Conservation (phyloP, 2,888 invertebrate genomes). For the Meghimatium bilineatum region DNA sequence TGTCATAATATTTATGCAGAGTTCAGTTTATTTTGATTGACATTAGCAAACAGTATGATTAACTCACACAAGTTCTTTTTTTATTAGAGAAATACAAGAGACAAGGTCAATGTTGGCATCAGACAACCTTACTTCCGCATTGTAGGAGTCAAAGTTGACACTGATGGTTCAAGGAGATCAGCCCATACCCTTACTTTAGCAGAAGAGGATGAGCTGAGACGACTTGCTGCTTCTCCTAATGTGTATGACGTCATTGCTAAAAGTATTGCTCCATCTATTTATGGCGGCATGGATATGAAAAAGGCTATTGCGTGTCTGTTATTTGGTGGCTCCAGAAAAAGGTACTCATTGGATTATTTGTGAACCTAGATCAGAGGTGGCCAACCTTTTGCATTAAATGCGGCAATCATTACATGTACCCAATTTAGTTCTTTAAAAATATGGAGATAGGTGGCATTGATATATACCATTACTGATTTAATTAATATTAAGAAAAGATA, state of each 20-base stretch:
- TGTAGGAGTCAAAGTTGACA: conserved; percentile 92
- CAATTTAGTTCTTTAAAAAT: no score
- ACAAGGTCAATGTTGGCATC: conserved; percentile 86
- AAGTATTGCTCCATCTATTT: conserved; percentile 98
- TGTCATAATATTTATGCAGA: no score
- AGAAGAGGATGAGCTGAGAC: conserved; percentile 88
- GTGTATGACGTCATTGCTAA: conserved; percentile 91
- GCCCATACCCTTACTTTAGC: conserved; percentile 67
- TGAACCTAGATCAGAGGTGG: no score
- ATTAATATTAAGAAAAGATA: no score
- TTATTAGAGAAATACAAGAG: conserved; percentile 82
- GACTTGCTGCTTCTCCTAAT: conserved; percentile 89
- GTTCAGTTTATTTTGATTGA: no score
- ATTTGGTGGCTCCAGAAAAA: conserved; percentile 88
- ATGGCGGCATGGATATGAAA: conserved; percentile 94
- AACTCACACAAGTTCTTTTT: not conserved
- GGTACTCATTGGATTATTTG: conserved; percentile 69
- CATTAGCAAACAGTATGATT: no score
- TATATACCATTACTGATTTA: no score
- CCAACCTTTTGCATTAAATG: no score
- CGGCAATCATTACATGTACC: no score
- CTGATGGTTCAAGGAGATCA: conserved; percentile 77
- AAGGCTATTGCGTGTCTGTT: conserved; percentile 96
- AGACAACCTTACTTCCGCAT: conserved; percentile 95
- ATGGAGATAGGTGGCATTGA: no score